Evolutionary conservation across 1,140 invertebrate species (phyloP).

Genomic region (Zaprionus nigranus): DNA sequence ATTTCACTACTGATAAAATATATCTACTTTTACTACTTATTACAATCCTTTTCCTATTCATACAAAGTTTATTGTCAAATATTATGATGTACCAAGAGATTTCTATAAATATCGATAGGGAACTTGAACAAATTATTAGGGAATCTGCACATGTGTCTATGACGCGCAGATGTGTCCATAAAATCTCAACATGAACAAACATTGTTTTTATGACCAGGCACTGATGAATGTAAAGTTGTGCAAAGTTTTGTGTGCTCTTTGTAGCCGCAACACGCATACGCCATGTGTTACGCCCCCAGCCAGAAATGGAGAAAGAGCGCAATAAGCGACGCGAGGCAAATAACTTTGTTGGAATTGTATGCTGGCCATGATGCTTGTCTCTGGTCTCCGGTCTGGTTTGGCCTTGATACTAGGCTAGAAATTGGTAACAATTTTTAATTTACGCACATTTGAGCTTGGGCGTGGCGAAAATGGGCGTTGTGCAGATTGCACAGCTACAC

Average conservation of each 20-base stretch:
- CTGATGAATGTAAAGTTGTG: constrained; percentile 71
- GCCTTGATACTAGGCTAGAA: constrained; percentile 36
- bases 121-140: constrained; percentile 40
- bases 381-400: background rate
- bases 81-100: constrained; percentile 6
- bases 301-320: background rate
- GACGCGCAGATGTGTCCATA: constrained; percentile 59
- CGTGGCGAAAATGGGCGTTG: background rate
- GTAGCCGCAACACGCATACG: constrained; percentile 63
- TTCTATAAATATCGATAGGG: constrained; percentile 28
- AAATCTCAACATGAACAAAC: constrained; percentile 45
- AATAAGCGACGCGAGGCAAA: constrained; percentile 10
- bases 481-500: constrained; percentile 49
- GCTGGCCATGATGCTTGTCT: background rate
- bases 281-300: constrained; percentile 58
- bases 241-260: constrained; percentile 57
- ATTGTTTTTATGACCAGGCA: constrained; percentile 65
- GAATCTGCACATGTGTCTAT: constrained; percentile 15
- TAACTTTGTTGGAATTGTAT: constrained; percentile 4
- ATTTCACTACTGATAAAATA: background rate
- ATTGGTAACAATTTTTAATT: constrained; percentile 67
- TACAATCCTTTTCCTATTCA: background rate
- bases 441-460: constrained; percentile 9
- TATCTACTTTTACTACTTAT: background rate
- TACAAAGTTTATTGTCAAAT: background rate